Evolutionary conservation across 2,797 vertebrate genomes (phyloP), one percentile per base, ranked within the genome.

Genomic region (Argyrosomus regius): DNA sequence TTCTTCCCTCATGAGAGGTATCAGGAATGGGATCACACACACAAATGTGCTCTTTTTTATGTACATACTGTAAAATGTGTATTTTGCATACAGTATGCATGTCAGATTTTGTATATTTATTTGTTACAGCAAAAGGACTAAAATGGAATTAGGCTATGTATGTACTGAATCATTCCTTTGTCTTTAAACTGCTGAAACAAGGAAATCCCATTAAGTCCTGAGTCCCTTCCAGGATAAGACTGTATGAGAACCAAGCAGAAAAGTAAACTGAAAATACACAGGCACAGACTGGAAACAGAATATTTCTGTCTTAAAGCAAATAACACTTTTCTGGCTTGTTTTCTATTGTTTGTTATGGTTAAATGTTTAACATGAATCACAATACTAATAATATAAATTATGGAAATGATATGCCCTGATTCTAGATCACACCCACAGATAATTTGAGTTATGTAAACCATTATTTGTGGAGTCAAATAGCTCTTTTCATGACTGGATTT

Each of bases 111-210:
- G 79, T 82, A 26, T 71, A 52, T 76, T 63, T 77, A 85, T 86
- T 86, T 81, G 61, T 70, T 82, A 60, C 64, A 81, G 82, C 45
- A 69, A 43, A 66, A 52, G 49, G 50, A 82, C 87, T 80, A 45
- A 83, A 83, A 87, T 71, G 49, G 75, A 89, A 89, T 89, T 80
- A 75, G 77, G 60, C 53, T 63, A 58, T 78, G 72, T 76, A 69
- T 85, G 80, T 76, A 76, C 68, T 64, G 80, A 85, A 77, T 85
- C 65, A 75, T 78, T 79, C n/a, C 49, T 90, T 90, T 90, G 80
- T 82, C 56, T 86, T 81, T 82, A 73, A 88, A 86, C 78, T 84
- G 86, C 87, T 72, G 80, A 85, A 89, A 91, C 78, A 87, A 85
- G 81, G 35, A 84, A 88, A 93, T 90, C 87, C 84, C 81, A 87